Evolutionary conservation across 2,888 invertebrate genomes (phyloP).

Genomic region (Nomada goodeniana): DNA sequence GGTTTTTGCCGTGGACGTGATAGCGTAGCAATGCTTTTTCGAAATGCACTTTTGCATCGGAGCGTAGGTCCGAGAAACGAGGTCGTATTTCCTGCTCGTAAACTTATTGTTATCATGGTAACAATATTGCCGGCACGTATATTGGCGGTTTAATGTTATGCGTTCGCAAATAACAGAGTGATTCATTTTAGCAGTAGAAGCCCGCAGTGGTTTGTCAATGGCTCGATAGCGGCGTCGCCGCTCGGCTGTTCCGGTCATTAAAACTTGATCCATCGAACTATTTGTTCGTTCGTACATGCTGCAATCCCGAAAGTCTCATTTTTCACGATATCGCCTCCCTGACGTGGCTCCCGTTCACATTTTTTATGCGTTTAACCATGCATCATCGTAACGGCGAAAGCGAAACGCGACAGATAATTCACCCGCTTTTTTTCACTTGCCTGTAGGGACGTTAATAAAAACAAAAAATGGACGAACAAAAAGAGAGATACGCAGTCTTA

Average conservation of each 20-base stretch:
- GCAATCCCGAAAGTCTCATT: conserved; percentile 75
- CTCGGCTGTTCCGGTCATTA: conserved; percentile 76
- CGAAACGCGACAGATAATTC: conserved; percentile 72
- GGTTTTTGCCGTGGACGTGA: conserved; percentile 14
- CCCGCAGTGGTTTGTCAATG: conserved; percentile 76
- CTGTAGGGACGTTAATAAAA: conserved; percentile 57
- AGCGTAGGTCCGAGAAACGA: conserved; percentile 23
- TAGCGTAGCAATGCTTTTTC: neutral
- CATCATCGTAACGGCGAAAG: conserved; percentile 74
- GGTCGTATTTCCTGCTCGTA: conserved; percentile 57
- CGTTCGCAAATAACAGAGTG: conserved; percentile 70
- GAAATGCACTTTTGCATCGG: conserved; percentile 22
- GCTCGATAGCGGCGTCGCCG: conserved; percentile 74
- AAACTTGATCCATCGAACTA: conserved; percentile 77
- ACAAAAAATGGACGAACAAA: neutral
- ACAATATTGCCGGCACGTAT: conserved; percentile 60
- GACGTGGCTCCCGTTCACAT: conserved; percentile 71
- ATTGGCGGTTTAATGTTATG: conserved; percentile 72
- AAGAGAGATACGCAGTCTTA: conserved; percentile 34
- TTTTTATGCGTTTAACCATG: conserved; percentile 71
- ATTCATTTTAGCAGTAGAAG: conserved; percentile 71
- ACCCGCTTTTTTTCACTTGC: conserved; percentile 44
- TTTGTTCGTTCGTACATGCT: conserved; percentile 73
- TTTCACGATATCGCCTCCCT: conserved; percentile 73
- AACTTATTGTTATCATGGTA: conserved; percentile 68